These are phyloP conservation scores for Drosophila prolongata DNA, from an alignment of 2,888 invertebrate species.

Conservation along the genomic window DNA sequence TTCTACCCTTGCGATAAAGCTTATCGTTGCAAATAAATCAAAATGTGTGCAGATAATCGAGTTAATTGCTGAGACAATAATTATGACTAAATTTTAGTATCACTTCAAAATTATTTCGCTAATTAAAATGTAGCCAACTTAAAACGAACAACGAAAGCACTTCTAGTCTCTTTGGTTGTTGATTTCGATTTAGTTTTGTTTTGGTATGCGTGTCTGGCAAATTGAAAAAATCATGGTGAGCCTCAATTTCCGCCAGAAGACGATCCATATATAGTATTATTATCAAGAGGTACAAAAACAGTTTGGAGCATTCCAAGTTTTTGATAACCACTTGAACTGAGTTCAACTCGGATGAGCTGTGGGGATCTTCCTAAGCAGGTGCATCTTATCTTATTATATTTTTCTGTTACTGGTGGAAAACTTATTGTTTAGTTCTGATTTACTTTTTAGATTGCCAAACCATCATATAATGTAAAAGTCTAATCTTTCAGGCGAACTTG, in stretches of 20 bases:
- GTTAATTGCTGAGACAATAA: slow-evolving; percentile 76
- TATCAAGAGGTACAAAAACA: slow-evolving; percentile 13
- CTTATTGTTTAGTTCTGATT: no score
- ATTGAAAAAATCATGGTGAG: slow-evolving; percentile 67
- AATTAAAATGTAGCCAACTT: slow-evolving; percentile 71
- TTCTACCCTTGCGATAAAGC: slow-evolving; percentile 25
- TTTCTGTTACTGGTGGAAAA: no score
- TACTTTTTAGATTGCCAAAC: no score
- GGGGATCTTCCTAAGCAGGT: neutral
- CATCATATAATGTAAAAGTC: no score
- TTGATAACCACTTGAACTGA: slow-evolving; percentile 22
- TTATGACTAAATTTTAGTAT: slow-evolving; percentile 78
- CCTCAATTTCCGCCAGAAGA: slow-evolving; percentile 54
- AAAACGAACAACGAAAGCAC: slow-evolving; percentile 32
- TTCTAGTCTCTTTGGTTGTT: slow-evolving; percentile 23
- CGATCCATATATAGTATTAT: slow-evolving; percentile 28
- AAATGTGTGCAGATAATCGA: slow-evolving; percentile 67
- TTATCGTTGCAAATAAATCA: slow-evolving; percentile 71
- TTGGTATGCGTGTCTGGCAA: slow-evolving; percentile 1
- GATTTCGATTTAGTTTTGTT: slow-evolving; percentile 17
- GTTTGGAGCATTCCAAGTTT: slow-evolving; percentile 10
- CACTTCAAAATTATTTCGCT: slow-evolving; percentile 75
- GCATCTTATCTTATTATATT: no score
- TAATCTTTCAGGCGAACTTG: no score
- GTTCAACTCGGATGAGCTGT: slow-evolving; percentile 17